phyloP scores from a whole-genome alignment of 1,140 invertebrate species.

The Pinna nobilis region DNA sequence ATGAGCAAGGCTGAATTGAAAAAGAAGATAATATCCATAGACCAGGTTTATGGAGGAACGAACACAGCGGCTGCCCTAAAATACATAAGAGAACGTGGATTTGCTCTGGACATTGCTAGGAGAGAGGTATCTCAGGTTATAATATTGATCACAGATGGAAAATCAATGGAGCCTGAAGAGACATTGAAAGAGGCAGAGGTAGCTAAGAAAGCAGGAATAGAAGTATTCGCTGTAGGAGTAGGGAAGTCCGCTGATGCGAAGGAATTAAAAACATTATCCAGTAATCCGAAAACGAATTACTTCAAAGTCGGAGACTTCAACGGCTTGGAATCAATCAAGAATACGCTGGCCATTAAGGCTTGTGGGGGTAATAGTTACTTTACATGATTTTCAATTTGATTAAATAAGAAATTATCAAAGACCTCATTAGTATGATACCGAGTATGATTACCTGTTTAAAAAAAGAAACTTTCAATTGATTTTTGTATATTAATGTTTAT shows the following conservation, averaged over 20 bases:
- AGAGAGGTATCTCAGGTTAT: slow-evolving; percentile 46
- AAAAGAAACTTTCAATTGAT: too few relatives aligned
- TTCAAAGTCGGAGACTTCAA: slow-evolving; percentile 49
- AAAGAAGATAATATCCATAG: slow-evolving; percentile 15
- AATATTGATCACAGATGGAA: slow-evolving; percentile 61
- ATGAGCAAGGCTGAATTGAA: slow-evolving; percentile 8
- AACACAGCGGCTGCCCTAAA: slow-evolving; percentile 48
- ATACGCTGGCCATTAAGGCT: slow-evolving; percentile 35
- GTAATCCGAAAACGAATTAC: slow-evolving; percentile 41
- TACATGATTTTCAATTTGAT: too few relatives aligned
- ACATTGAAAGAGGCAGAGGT: slow-evolving; percentile 47
- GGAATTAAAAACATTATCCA: slow-evolving; percentile 57
- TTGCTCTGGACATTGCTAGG: slow-evolving; percentile 25
- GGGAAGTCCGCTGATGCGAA: slow-evolving; percentile 45
- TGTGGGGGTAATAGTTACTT: slow-evolving; percentile 29
- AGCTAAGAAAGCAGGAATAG: slow-evolving; percentile 42
- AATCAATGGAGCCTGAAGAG: slow-evolving; percentile 40
- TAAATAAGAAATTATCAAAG: too few relatives aligned
- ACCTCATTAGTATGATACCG: too few relatives aligned
- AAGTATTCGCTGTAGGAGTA: slow-evolving; percentile 62
- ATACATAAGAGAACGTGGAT: slow-evolving; percentile 42
- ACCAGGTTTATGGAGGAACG: slow-evolving; percentile 47
- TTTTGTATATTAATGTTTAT: too few relatives aligned
- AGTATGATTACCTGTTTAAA: too few relatives aligned
- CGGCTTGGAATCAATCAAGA: slow-evolving; percentile 40